Percentiles rank a stretch among this genome's conserved stretches.
phyloP scores from a whole-genome alignment of 2,888 invertebrate genomes.

The Drosophila paranaensis region DNA sequence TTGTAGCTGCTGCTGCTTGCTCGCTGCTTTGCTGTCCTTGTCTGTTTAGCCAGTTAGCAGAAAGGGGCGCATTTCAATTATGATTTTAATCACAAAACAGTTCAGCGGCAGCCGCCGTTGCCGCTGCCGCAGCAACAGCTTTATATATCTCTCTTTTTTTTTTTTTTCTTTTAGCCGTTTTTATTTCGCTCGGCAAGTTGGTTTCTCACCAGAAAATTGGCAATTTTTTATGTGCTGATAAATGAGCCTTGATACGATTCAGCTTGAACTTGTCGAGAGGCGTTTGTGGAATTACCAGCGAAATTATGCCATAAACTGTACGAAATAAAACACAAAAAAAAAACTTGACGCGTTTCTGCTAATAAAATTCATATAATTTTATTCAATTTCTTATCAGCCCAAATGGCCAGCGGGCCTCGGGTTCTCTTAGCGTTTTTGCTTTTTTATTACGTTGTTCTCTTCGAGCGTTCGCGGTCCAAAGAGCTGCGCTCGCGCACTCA shows the following conservation, averaged over 20 bases:
- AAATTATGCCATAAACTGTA: constrained; percentile 52
- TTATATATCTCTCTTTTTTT: constrained; percentile 22
- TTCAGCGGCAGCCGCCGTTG: constrained; percentile 24
- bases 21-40: constrained; percentile 18
- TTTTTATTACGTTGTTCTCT: constrained; percentile 22
- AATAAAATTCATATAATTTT: constrained; percentile 74
- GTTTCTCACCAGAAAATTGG: constrained; percentile 63
- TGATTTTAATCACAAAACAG: constrained; percentile 64
- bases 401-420: constrained; percentile 41
- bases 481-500: constrained; percentile 15
- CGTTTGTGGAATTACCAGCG: constrained; percentile 40
- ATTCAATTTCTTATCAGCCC: constrained; percentile 73
- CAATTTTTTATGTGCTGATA: constrained; percentile 60
- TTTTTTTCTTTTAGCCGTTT: constrained; percentile 9
- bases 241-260: constrained; percentile 66
- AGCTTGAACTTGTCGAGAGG: constrained; percentile 39
- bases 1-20: constrained; percentile 16
- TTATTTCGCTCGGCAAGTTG: constrained; percentile 11
- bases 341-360: constrained; percentile 41
- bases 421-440: constrained; percentile 49
- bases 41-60: constrained; percentile 12
- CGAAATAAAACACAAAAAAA: constrained; percentile 10
- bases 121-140: constrained; percentile 39
- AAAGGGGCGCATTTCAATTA: constrained; percentile 67
- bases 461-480: not conserved